Percentiles rank a stretch among this genome's conserved stretches.
Evolutionary conservation across 92 coral and sea anemone genomes (phyloP).

Genomic region (Bergia sp.): DNA sequence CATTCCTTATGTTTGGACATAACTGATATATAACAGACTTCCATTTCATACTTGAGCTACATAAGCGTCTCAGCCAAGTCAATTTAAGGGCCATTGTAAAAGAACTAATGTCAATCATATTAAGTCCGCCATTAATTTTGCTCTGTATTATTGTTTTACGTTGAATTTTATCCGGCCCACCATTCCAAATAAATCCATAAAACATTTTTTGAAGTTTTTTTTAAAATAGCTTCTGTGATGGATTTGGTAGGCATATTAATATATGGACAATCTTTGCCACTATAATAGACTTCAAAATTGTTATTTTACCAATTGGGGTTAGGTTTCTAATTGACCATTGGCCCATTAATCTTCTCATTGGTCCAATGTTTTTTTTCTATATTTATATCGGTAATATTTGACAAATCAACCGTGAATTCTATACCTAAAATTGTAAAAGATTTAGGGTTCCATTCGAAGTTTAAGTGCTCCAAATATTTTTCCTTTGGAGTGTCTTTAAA

Average conservation of each 20-base stretch:
- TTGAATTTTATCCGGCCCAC: slow-evolving; percentile 31
- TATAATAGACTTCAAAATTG: slow-evolving; percentile 42
- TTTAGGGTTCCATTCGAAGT: slow-evolving; percentile 14
- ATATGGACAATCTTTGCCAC: slow-evolving; percentile 37
- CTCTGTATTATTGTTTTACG: slow-evolving; percentile 35
- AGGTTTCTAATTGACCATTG: slow-evolving; percentile 37
- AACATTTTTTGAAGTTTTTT: slow-evolving; percentile 14
- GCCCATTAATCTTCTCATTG: slow-evolving; percentile 16
- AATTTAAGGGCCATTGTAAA: slow-evolving; percentile 32
- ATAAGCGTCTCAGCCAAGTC: slow-evolving; percentile 20
- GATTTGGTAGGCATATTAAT: slow-evolving; percentile 28
- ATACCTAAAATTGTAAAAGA: slow-evolving; percentile 11
- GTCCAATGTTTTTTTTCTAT: slow-evolving; percentile 14
- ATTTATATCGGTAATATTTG: slow-evolving; percentile 11
- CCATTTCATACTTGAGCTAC: slow-evolving; percentile 11
- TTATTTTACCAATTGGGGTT: slow-evolving; percentile 40
- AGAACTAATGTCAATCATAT: slow-evolving; percentile 34
- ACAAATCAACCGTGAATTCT: slow-evolving; percentile 17
- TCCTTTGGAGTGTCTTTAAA: slow-evolving; percentile 17
- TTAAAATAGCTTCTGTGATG: slow-evolving; percentile 22
- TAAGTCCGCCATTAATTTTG: slow-evolving; percentile 41
- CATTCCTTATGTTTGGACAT: slow-evolving; percentile 1
- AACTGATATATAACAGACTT: slow-evolving; percentile 2
- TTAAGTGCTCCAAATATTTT: slow-evolving; percentile 15
- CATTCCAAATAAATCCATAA: slow-evolving; percentile 37